phyloP scores from a whole-genome alignment of 2,113 vertebrate species.

The Triplophysa rosa region DNA sequence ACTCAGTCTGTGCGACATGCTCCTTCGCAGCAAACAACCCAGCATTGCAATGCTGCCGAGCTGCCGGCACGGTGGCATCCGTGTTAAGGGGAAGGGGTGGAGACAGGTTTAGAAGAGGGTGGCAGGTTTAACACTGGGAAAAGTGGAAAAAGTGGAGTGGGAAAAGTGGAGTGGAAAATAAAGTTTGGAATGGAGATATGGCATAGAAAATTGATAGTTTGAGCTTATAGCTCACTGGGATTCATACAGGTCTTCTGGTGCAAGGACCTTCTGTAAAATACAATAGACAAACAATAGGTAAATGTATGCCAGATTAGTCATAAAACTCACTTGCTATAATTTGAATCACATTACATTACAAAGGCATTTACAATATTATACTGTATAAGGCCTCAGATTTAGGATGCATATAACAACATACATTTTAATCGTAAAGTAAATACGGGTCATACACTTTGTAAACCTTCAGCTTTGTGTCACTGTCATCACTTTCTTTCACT shows the following conservation, averaged over 20 bases:
- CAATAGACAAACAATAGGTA: neutral
- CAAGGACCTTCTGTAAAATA: neutral
- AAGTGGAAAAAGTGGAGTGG: neutral
- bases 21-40: constrained; percentile 85
- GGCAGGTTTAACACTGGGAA: neutral
- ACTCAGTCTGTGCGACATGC: constrained; percentile 95
- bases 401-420: neutral
- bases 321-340: neutral
- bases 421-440: too few relatives aligned
- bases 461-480: neutral
- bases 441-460: neutral
- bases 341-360: neutral
- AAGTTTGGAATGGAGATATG: neutral
- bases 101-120: neutral
- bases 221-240: neutral
- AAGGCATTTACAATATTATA: neutral
- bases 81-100: neutral
- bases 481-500: neutral
- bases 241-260: neutral
- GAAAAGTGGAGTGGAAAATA: neutral
- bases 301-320: neutral
- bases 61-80: neutral
- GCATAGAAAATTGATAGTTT: neutral
- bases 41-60: constrained; percentile 74
- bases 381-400: neutral